Percentiles rank a stretch among this genome's conserved stretches.
Conservation (phyloP, 2,797 vertebrate species). For the Sebastes goodei region DNA sequence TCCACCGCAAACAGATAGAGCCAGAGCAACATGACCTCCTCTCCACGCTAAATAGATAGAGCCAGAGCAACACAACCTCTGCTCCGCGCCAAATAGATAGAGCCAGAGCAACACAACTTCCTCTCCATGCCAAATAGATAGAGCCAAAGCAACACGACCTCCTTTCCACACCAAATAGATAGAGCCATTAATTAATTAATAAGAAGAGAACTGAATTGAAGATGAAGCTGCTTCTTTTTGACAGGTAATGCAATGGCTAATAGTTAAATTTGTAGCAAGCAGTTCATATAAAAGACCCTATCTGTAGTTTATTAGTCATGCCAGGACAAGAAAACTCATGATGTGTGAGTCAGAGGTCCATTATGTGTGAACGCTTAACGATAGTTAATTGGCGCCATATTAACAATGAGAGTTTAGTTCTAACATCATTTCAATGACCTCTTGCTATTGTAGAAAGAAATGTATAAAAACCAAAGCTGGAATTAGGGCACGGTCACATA, state of each 20-base stretch:
- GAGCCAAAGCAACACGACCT: too few relatives aligned
- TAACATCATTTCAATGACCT: neutral
- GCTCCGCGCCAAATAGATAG: rapidly evolving
- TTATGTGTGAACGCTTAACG: neutral
- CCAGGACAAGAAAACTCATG: neutral
- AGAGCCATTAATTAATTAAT: neutral
- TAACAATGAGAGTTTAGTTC: neutral
- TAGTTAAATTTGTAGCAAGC: neutral
- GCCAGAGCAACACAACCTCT: too few relatives aligned
- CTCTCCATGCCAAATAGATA: rapidly evolving
- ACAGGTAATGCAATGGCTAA: neutral
- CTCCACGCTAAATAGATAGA: too few relatives aligned
- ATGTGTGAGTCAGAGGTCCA: neutral
- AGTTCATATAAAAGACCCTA: neutral
- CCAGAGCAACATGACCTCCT: rapidly evolving
- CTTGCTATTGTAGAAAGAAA: neutral
- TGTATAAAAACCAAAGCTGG: too few relatives aligned
- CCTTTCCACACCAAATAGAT: rapidly evolving
- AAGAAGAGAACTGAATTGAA: neutral
- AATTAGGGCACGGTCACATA: too few relatives aligned
- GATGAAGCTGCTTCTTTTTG: neutral
- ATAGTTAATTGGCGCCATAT: neutral
- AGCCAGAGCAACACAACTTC: too few relatives aligned
- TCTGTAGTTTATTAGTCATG: neutral
- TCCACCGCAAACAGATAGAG: too few relatives aligned